These are phyloP conservation scores for Mustela erminea DNA, from an alignment of 2,797 vertebrate genomes.

Conservation along the genomic window DNA sequence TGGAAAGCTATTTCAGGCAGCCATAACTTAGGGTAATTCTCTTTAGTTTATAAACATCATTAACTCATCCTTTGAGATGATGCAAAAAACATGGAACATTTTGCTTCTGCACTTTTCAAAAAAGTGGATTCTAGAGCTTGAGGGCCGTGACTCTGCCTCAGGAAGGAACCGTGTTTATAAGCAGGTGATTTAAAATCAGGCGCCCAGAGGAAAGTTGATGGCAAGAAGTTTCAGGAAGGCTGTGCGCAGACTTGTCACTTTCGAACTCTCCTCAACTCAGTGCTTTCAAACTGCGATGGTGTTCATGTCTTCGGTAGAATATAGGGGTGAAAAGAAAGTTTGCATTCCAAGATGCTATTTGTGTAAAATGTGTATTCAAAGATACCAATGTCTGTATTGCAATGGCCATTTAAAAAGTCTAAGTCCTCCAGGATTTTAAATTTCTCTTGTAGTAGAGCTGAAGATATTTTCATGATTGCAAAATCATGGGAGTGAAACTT, in stretches of 20 bases:
- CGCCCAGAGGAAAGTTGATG: background rate
- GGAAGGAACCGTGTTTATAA: background rate
- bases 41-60: slow-evolving; percentile 59
- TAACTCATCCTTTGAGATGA: slow-evolving; percentile 32
- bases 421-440: slow-evolving; percentile 7
- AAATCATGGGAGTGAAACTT: slow-evolving; percentile 25
- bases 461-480: background rate
- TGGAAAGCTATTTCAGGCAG: background rate
- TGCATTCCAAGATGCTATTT: background rate
- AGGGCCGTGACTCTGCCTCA: background rate
- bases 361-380: slow-evolving; percentile 46
- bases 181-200: background rate
- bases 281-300: background rate
- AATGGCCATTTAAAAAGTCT: background rate
- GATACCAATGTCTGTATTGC: background rate
- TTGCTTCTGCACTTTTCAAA: background rate
- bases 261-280: background rate
- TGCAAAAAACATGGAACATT: background rate
- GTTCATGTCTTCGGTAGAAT: background rate
- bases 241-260: background rate
- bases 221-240: background rate
- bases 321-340: background rate
- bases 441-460: background rate
- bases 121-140: background rate
- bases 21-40: background rate